Evolutionary conservation across 2,113 vertebrate species (phyloP), one percentile per base, ranked within the genome.

Genomic region (Nycticryphes semicollaris): DNA sequence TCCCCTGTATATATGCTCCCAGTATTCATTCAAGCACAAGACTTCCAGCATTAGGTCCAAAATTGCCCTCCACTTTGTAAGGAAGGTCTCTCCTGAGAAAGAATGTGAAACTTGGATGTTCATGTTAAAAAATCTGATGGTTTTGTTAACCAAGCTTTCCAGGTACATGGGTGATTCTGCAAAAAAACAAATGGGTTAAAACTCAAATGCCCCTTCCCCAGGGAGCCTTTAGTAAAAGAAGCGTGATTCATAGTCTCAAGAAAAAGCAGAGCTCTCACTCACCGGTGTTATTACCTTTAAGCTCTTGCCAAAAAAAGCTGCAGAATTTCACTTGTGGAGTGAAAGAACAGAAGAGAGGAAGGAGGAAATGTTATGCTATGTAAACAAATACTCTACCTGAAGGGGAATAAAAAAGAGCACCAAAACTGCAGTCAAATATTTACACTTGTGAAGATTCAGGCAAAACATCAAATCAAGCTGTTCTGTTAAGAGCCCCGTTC

Each of bases 331-430:
- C 69, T 92, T 1, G 0, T 90, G 86, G 37, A 93, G 33, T 74
- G 48, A 89, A 89, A 84, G 68, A 79, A 87, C 83, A 93, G 88
- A 77, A 88, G 78, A 93, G 87, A 93, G 73, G 83, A 93, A 93
- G 73, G 39, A 84, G 79, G 83, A 89, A 96, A 95, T 93, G 82
- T 74, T 92, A 51, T 87, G 66, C 84, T 84, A 5, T 84, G 89
- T 94, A 96, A 97, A 97, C 89, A 96, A 95, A 92, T 95, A 95
- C 89, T 92, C 62, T 94, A 95, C 91, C 96, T 97, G 94, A 96
- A 95, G 94, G 96, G 77, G 87, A 93, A 94, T 95, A 75, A 81
- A 81, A 92, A 45, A 90, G 92, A 78, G 7, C 87, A 89, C 87
- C 77, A 91, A 96, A 97, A 92, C 72, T 60, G 73, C 86, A 95